phyloP scores from a whole-genome alignment of 2,113 vertebrate genomes.

The Calyptommatus sinebrachiatus region DNA sequence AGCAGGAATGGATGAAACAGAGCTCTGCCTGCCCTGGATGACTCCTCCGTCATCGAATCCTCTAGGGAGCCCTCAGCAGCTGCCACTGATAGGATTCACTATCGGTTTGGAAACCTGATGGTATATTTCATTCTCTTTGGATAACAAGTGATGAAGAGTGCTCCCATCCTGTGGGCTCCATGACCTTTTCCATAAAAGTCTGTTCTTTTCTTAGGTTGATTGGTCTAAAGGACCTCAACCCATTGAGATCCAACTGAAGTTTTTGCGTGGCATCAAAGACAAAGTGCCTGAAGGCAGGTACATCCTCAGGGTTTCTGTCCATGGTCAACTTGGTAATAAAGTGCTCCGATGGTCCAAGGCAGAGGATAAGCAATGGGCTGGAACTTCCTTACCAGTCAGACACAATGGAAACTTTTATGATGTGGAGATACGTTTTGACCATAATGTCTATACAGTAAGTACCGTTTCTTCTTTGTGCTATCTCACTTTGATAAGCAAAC shows the following conservation, averaged over 20 bases:
- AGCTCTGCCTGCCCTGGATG: too few relatives aligned
- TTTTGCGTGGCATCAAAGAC: conserved; percentile 84
- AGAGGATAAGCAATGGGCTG: conserved; percentile 59
- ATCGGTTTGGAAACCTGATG: too few relatives aligned
- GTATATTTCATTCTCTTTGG: too few relatives aligned
- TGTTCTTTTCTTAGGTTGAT: conserved; percentile 67
- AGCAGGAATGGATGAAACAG: too few relatives aligned
- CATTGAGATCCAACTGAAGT: conserved; percentile 79
- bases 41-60: too few relatives aligned
- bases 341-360: conserved; percentile 59
- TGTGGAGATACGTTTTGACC: conserved; percentile 78
- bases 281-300: conserved; percentile 85
- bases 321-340: conserved; percentile 71
- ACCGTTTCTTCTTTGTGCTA: conserved; percentile 32
- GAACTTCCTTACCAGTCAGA: conserved; percentile 64
- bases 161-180: not conserved
- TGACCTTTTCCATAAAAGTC: conserved; percentile 58
- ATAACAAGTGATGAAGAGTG: not conserved
- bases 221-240: conserved; percentile 57
- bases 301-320: conserved; percentile 76
- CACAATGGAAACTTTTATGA: conserved; percentile 81
- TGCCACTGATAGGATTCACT: too few relatives aligned
- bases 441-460: conserved; percentile 82
- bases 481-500: conserved; percentile 54
- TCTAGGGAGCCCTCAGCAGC: too few relatives aligned